Evolutionary conservation across 2,113 vertebrate genomes (phyloP).

Genomic region (Chinchilla lanigera): DNA sequence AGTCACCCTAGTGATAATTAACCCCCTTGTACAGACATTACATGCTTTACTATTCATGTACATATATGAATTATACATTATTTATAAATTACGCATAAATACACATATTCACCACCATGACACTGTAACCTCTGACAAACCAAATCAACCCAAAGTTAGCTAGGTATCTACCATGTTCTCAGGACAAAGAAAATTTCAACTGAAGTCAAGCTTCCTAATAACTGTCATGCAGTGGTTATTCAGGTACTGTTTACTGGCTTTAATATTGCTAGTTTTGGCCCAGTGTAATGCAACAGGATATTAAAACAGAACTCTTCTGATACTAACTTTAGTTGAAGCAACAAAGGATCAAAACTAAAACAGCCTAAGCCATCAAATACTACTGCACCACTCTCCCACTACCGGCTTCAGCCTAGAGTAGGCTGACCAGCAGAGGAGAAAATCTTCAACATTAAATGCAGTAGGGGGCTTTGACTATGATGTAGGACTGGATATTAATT

Average conservation of each 20-base stretch:
- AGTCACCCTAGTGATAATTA: neutral
- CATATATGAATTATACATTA: neutral
- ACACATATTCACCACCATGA: neutral
- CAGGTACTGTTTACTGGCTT: neutral
- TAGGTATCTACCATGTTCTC: neutral
- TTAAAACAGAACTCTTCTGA: neutral
- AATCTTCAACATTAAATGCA: neutral
- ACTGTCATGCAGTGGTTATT: neutral
- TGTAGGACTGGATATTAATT: neutral
- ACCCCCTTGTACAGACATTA: neutral
- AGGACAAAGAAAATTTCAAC: neutral
- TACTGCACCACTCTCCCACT: neutral
- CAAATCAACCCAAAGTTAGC: neutral
- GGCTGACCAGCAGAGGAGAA: accelerated
- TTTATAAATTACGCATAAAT: neutral
- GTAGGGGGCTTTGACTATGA: neutral
- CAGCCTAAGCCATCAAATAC: neutral
- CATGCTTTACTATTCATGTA: neutral
- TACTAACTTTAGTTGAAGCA: neutral
- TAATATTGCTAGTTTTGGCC: neutral
- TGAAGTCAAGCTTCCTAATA: neutral
- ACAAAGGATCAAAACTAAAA: neutral
- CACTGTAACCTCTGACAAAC: neutral
- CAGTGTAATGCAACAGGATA: neutral
- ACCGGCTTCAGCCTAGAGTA: neutral